These are phyloP conservation scores for Ariolimax columbianus DNA, from an alignment of 2,888 invertebrate species.

Conservation along the genomic window DNA sequence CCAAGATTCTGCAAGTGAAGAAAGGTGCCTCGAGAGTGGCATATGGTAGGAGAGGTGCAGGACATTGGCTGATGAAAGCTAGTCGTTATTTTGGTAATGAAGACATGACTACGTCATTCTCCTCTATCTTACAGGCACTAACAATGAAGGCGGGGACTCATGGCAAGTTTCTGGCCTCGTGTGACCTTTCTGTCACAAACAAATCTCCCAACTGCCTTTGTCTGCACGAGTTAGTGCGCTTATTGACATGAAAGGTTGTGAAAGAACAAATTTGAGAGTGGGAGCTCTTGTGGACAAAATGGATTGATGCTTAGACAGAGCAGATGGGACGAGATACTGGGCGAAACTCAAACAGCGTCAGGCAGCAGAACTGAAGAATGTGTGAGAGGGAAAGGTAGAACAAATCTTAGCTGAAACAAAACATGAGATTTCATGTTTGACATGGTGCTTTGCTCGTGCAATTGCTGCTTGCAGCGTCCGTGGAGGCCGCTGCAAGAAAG, in stretches of 20 bases:
- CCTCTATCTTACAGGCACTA: background rate
- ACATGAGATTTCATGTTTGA: constrained; percentile 22
- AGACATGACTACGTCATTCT: background rate
- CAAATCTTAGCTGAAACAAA: constrained; percentile 5
- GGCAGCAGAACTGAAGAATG: background rate
- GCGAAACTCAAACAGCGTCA: constrained; percentile 2
- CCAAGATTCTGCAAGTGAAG: background rate
- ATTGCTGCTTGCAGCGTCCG: background rate
- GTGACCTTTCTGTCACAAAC: background rate
- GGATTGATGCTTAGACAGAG: constrained; percentile 4
- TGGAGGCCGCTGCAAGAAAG: constrained; percentile 27
- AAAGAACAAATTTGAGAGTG: background rate
- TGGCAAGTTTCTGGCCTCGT: background rate
- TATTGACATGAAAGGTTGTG: background rate
- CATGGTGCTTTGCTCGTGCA: constrained; percentile 26
- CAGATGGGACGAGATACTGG: constrained; percentile 19
- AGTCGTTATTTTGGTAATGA: background rate
- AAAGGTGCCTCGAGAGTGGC: constrained; percentile 10
- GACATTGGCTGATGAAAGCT: background rate
- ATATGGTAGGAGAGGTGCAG: constrained; percentile 8
- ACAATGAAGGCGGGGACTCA: background rate
- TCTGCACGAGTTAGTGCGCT: background rate
- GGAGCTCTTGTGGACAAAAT: background rate
- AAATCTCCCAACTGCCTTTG: background rate
- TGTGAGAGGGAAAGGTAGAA: background rate